Conservation (phyloP, 1,140 invertebrate genomes). For the Hestina assimilis region DNA sequence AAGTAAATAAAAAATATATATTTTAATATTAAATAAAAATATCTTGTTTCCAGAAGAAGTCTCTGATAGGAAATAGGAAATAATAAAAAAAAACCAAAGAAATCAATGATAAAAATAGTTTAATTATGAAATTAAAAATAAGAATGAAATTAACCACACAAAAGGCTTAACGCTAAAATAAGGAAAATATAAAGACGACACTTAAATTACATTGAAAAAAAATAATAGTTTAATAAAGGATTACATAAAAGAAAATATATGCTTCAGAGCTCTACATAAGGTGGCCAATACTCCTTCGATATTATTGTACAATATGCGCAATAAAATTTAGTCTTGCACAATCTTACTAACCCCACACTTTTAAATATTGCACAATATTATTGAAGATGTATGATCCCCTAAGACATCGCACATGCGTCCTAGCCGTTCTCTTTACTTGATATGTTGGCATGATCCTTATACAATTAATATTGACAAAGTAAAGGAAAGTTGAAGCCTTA, state of each 20-base stretch:
- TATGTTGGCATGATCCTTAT: conserved; percentile 60
- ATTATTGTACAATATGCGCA: too few species aligned
- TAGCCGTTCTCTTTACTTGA: conserved; percentile 60
- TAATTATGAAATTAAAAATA: conserved; percentile 78
- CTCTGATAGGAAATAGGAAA: conserved; percentile 43
- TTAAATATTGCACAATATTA: too few species aligned
- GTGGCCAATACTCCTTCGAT: not conserved
- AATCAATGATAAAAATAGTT: conserved; percentile 74
- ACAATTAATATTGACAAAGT: conserved; percentile 44
- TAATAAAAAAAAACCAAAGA: conserved; percentile 69
- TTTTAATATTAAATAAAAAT: not conserved
- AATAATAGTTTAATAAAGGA: conserved; percentile 31
- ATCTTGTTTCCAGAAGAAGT: conserved; percentile 24
- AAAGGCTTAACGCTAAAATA: conserved; percentile 72
- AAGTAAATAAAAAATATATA: not conserved
- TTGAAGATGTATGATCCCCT: too few species aligned
- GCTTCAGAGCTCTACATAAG: conserved; percentile 10
- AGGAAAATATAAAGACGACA: conserved; percentile 57
- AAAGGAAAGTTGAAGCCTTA: conserved; percentile 50
- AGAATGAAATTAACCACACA: conserved; percentile 76
- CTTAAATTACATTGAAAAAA: conserved; percentile 49
- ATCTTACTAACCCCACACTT: too few species aligned
- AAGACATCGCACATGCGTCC: conserved; percentile 43
- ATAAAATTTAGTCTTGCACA: too few species aligned
- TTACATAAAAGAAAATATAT: conserved; percentile 29